These are phyloP conservation scores for Platyrinchus mystaceus DNA, from an alignment of 2,797 vertebrate genomes.

Conservation along the genomic window DNA sequence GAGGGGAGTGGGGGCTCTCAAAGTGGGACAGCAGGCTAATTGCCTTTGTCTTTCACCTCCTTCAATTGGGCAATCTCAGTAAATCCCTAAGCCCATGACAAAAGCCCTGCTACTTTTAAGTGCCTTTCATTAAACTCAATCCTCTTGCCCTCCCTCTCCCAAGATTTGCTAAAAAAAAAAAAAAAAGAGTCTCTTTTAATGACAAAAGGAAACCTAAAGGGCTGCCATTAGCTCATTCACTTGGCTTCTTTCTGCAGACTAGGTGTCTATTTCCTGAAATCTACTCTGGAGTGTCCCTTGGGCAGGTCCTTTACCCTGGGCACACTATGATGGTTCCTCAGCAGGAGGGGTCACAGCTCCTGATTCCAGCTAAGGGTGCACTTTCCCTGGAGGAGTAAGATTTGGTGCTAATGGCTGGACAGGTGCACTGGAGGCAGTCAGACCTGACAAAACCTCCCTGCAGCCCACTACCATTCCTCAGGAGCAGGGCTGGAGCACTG, in stretches of 20 bases:
- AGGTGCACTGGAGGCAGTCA: background rate
- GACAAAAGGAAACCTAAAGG: constrained; percentile 55
- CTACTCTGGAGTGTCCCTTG: background rate
- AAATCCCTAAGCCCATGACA: constrained; percentile 54
- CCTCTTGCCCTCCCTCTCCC: background rate
- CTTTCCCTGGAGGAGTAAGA: background rate
- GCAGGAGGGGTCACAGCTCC: background rate
- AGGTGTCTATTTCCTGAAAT: constrained; percentile 53
- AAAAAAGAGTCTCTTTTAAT: constrained; percentile 1
- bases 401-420: background rate
- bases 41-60: constrained; percentile 4
- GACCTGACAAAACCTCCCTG: background rate
- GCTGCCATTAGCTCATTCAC: constrained; percentile 16
- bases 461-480: background rate
- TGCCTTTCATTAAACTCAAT: constrained; percentile 41
- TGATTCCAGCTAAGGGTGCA: background rate
- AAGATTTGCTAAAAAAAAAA: background rate
- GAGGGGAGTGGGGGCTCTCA: background rate
- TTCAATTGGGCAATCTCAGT: background rate
- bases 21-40: constrained; percentile 23
- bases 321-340: background rate
- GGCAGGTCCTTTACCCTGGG: background rate
- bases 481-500: background rate
- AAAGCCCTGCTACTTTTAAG: constrained; percentile 44
- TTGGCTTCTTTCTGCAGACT: background rate